Evolutionary conservation across 1,140 invertebrate species (phyloP).

Genomic region (Augochlora pura): DNA sequence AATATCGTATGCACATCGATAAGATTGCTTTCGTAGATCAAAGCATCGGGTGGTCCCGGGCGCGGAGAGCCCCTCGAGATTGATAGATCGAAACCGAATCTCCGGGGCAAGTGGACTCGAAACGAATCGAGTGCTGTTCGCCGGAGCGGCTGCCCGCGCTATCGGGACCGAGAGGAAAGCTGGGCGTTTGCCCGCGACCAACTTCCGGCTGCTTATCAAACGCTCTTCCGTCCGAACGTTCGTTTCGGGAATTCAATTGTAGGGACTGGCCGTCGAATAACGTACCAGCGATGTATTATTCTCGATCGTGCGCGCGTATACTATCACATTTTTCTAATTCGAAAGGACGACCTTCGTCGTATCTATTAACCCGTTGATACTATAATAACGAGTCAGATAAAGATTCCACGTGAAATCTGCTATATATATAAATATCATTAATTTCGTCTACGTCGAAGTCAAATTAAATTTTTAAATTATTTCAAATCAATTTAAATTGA

Average conservation of each 20-base stretch:
- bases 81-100: conserved; percentile 43
- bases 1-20: conserved; percentile 47
- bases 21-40: conserved; percentile 42
- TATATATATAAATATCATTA: too few species aligned
- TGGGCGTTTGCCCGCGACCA: conserved; percentile 69
- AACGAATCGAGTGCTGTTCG: conserved; percentile 32
- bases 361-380: too few species aligned
- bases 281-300: not conserved
- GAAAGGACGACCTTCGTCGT: too few species aligned
- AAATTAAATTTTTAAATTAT: too few species aligned
- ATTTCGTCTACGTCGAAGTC: too few species aligned
- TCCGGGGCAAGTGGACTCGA: conserved; percentile 32
- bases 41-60: not conserved
- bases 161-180: conserved; percentile 59
- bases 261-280: conserved; percentile 25
- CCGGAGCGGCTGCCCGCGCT: conserved; percentile 34
- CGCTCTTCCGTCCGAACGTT: conserved; percentile 68
- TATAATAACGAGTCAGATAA: too few species aligned
- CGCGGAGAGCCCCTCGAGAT: conserved; percentile 12
- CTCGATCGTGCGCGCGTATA: not conserved
- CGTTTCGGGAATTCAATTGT: conserved; percentile 60
- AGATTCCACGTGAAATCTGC: too few species aligned
- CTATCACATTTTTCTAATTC: too few species aligned
- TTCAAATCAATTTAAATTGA: too few species aligned
- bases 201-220: conserved; percentile 78